Base-by-base conservation (phyloP, 2,888 invertebrate species). In the Caenorhabditis parvicauda region DNA sequence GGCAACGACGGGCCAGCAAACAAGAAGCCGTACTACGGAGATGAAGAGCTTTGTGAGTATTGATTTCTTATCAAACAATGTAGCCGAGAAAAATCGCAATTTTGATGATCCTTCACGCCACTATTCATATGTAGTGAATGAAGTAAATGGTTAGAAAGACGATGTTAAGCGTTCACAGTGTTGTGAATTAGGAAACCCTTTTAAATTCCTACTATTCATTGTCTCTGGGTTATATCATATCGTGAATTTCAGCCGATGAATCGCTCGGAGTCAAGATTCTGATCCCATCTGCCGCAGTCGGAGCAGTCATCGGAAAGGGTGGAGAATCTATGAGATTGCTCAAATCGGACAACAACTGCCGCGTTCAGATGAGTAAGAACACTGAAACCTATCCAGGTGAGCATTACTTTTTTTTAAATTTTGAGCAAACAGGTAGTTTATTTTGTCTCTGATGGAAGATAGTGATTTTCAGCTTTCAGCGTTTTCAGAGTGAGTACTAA, bases 281-380 rank as follows among this genome's bases (percentile, higher is more conserved):
- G 25, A 79, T 84, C 59, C 81, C 81, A 19, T 66, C 92, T 69
- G 90, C 91, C 85, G 95, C 95, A 76, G 94, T 95, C 55, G 96
- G 96, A 72, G 95, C 95, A 12, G 59, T 62, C 83, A 98, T 96
- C 84, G 96, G 96, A 81, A 98, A 96, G 85, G 95, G 95, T 43
- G 96, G 96, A 74, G 96, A 98, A 84, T 93, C 95, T 58, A 96
- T 96, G 84, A 93, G 94, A 78, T 91, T 93, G 82, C 86, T 98
- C 81, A 95, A 98, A 85, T 93, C 92, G 85, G 95, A 96, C 83
- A 90, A 93, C 51, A 92, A 92, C 76, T 94, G 95, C 77, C 88
- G 92, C 80, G 92, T 98, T 76, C 96, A 96, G 87, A 96, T 96
- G 95, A 96, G 95, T 80, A 96, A 95, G 86, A 91, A 93, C 52